Evolutionary conservation across 2,797 vertebrate species (phyloP).

Genomic region (Notamacropus eugenii): DNA sequence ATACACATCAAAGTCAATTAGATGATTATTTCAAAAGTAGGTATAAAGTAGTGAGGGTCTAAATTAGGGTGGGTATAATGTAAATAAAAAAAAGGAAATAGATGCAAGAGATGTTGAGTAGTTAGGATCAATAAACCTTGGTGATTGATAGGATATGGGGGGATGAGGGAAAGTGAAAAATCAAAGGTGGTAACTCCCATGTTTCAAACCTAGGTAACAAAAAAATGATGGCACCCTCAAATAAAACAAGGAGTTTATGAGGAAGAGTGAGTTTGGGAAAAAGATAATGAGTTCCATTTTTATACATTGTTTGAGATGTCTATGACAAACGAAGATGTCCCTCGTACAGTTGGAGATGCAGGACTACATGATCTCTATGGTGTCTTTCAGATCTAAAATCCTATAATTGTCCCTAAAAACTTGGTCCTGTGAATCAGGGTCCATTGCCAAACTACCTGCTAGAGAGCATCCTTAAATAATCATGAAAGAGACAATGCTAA

Average conservation of each 20-base stretch:
- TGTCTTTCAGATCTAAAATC: neutral
- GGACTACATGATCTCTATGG: too few species aligned
- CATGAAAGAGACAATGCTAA: neutral
- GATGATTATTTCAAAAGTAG: neutral
- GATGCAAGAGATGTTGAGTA: neutral
- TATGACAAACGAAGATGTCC: neutral
- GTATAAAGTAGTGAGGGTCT: neutral
- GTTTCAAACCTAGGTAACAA: neutral
- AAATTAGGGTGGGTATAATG: neutral
- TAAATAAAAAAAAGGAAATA: neutral
- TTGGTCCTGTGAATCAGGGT: neutral
- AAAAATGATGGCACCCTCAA: neutral
- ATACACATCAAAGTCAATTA: neutral
- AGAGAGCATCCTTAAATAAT: neutral
- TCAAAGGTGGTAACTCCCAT: neutral
- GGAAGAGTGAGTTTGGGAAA: neutral
- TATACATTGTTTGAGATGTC: neutral
- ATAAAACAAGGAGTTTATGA: neutral
- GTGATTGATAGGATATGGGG: neutral
- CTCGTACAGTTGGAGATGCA: neutral
- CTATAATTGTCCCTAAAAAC: neutral
- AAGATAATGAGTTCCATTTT: neutral
- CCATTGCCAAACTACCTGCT: neutral
- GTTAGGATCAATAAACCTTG: neutral
- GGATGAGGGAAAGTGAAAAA: neutral